phyloP scores from a whole-genome alignment of 2,113 vertebrate genomes.

The Arizona elegans region DNA sequence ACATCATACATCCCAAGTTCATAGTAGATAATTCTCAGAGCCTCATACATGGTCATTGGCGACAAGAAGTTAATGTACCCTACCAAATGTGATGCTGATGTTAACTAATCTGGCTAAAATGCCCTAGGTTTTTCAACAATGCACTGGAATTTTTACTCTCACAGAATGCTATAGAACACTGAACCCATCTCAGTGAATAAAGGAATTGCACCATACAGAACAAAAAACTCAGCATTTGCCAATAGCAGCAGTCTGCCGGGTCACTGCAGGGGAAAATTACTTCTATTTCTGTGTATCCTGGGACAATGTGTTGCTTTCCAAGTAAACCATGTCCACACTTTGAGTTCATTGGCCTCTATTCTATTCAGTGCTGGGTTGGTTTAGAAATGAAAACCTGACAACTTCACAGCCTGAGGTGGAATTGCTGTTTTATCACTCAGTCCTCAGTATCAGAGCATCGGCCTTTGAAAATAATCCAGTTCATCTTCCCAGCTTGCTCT shows the following conservation, averaged over 20 bases:
- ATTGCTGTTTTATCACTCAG: slow-evolving; percentile 10
- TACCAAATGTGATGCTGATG: background rate
- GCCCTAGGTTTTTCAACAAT: background rate
- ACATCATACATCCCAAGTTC: background rate
- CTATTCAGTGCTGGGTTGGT: background rate
- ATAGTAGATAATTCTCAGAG: background rate
- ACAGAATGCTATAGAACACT: background rate
- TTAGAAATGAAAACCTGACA: background rate
- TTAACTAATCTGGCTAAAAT: background rate
- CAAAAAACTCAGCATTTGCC: background rate
- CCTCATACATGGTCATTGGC: background rate
- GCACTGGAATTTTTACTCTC: background rate
- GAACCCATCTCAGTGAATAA: background rate
- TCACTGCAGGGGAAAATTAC: background rate
- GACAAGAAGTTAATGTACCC: background rate
- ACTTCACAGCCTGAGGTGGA: background rate
- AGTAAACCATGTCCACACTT: background rate
- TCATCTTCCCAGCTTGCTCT: background rate
- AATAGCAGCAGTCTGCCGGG: background rate
- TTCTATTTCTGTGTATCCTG: background rate
- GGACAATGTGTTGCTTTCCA: background rate
- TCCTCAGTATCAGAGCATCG: fast-evolving
- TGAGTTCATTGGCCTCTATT: background rate
- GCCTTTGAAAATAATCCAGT: slow-evolving; percentile 7
- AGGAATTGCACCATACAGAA: background rate